A percentile compares a stretch with the other conserved stretches of the same genome.
These are phyloP conservation scores for Bombus superbus DNA, from an alignment of 1,140 invertebrate genomes.

Conservation along the genomic window DNA sequence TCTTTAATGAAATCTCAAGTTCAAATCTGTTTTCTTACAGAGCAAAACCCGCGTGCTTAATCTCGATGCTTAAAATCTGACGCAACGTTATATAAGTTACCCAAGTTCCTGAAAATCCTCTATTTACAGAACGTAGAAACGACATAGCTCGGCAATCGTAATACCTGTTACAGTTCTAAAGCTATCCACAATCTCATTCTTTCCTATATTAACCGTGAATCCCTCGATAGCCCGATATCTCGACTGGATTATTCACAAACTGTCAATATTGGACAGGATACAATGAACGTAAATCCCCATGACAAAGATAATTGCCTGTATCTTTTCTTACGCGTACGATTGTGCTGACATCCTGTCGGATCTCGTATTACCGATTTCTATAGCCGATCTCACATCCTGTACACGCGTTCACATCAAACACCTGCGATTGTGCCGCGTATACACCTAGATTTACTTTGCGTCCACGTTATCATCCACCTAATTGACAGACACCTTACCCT, in stretches of 20 bases:
- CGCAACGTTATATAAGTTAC: not conserved
- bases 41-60: not conserved
- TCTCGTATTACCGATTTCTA: conserved; percentile 46
- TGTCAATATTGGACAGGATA: conserved; percentile 75
- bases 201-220: not conserved
- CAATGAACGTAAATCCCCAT: conserved; percentile 60
- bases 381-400: conserved; percentile 29
- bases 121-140: not conserved
- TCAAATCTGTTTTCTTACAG: not conserved
- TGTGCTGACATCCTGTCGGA: conserved; percentile 24
- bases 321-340: conserved; percentile 21
- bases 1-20: not conserved
- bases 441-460: conserved; percentile 72
- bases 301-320: conserved; percentile 49
- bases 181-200: not conserved
- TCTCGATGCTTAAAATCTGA: not conserved
- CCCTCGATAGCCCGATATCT: not conserved
- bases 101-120: not conserved
- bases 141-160: not conserved
- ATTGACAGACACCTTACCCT: conserved; percentile 51
- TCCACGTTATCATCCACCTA: conserved; percentile 65
- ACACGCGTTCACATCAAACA: conserved; percentile 30
- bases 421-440: conserved; percentile 54
- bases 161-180: not conserved
- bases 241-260: conserved; percentile 56